Base-by-base conservation (phyloP, 2,113 vertebrate genomes). In the Hypomesus transpacificus region DNA sequence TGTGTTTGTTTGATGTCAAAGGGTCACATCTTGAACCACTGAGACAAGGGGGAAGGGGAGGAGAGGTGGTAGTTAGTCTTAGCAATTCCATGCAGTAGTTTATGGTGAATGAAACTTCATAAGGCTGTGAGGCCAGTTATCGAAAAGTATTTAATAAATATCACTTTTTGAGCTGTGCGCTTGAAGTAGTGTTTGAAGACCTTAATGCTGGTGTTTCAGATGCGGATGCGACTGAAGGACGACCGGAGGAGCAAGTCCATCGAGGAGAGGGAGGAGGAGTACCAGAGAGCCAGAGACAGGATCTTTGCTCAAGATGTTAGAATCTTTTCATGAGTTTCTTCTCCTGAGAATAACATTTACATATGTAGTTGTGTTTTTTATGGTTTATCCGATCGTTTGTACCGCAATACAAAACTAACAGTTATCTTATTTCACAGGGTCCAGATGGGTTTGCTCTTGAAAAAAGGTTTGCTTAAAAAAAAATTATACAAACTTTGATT, bases 261-360 rank as follows among this genome's bases (percentile, higher is more conserved):
- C 89, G 96, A 98, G 92, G 96, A 98, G 90, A 88, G 96, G 79
- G 96, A 98, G 91, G 96, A 98, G 91, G 96, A 98, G 61, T 98
- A 98, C 89, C 97, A 96, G 87, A 92, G 93, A 91, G 96, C 93
- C 87, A 93, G 96, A 92, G 97, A 98, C 74, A 90, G 96, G 86
- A 98, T 99, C 93, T 99, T 98, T 93, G 94, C 96, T 88, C 95
- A 97, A 94, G 96, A 99, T 90, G 97, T 98, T 93, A 87, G 95
- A 90, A 22, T 59, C 84, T 3, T 26, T 46, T 18, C 16, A 61
- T 61, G 39, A 46, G 13, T 46, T 46, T 11, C 1, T 13, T 46
- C 8, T 46, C 39, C 39, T 46, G 39, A 11, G 7, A 46, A 46
- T 46, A 46, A 46, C 39, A 46, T 46, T 46, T 46, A 46, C 39